These are phyloP conservation scores for Paracanthobrama guichenoti DNA, from an alignment of 2,113 vertebrate species.

Conservation along the genomic window DNA sequence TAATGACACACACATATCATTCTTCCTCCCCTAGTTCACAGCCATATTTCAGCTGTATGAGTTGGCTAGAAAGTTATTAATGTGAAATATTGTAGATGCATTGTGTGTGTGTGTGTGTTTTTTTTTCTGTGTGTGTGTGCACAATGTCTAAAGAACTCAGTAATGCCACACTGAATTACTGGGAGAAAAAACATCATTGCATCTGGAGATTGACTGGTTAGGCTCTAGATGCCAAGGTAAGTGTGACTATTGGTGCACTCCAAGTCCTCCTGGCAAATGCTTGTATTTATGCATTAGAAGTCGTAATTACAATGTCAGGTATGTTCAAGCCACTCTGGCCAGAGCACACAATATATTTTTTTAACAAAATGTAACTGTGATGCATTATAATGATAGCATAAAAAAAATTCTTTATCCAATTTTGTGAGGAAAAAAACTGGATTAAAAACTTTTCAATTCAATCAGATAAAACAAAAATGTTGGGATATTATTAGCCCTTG, in stretches of 20 bases:
- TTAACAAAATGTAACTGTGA: too few species aligned
- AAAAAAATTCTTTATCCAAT: too few species aligned
- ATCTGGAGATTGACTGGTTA: constrained; percentile 86
- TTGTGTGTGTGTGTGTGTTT: constrained; percentile 26
- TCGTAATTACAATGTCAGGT: not conserved
- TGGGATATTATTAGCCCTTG: too few species aligned
- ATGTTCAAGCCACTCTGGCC: not conserved
- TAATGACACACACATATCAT: constrained; percentile 43
- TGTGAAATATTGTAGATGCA: not conserved
- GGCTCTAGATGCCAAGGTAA: constrained; percentile 84
- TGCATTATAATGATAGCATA: too few species aligned
- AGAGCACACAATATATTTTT: not conserved
- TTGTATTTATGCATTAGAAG: not conserved
- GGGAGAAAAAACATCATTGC: constrained; percentile 87
- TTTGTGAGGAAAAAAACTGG: too few species aligned
- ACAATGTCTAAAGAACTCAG: constrained; percentile 86
- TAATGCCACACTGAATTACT: constrained; percentile 85
- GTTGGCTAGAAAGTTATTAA: not conserved
- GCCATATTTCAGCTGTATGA: not conserved
- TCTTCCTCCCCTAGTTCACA: not conserved
- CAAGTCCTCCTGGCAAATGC: not conserved
- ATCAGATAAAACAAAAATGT: too few species aligned
- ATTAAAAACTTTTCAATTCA: too few species aligned
- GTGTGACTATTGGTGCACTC: not conserved
- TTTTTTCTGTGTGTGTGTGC: constrained; percentile 83